phyloP scores from a whole-genome alignment of 2,113 vertebrate species.

The Callopanchax toddi region DNA sequence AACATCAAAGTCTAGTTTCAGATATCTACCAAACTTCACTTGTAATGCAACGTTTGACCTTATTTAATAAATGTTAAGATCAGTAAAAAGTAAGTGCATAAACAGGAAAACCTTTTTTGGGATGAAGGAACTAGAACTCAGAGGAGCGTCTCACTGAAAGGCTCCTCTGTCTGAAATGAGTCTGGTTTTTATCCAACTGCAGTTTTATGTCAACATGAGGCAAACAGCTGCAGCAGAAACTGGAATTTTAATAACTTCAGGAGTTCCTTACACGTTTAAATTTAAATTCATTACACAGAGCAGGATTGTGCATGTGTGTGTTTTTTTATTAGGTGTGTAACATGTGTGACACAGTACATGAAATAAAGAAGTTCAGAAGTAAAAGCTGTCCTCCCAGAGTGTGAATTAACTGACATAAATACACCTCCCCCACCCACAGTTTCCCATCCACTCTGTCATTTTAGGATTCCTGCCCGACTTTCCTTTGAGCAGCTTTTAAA shows the following conservation, averaged over 20 bases:
- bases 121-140: not conserved
- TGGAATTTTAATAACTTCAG: constrained; percentile 11
- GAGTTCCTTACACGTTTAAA: constrained; percentile 10
- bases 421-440: constrained; percentile 21
- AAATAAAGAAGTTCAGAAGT: constrained; percentile 25
- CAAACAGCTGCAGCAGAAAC: constrained; percentile 25
- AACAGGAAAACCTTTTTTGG: constrained; percentile 8
- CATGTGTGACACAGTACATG: constrained; percentile 42
- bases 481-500: constrained; percentile 28
- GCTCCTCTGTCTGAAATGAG: constrained; percentile 17
- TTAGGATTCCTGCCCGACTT: constrained; percentile 48
- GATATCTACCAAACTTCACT: no score
- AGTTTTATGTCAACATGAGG: constrained; percentile 31
- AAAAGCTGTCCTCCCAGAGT: not conserved
- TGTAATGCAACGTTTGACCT: no score
- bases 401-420: constrained; percentile 20
- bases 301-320: constrained; percentile 1
- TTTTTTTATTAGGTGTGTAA: constrained; percentile 17
- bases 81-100: not conserved
- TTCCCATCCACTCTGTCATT: constrained; percentile 60
- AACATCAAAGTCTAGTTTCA: no score
- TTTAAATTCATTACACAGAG: constrained; percentile 21
- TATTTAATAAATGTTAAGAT: no score
- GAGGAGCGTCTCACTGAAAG: constrained; percentile 19
- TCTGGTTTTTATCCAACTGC: constrained; percentile 23